These are phyloP conservation scores for Phataginus tetradactyla DNA, from an alignment of 2,797 vertebrate genomes.

Conservation along the genomic window DNA sequence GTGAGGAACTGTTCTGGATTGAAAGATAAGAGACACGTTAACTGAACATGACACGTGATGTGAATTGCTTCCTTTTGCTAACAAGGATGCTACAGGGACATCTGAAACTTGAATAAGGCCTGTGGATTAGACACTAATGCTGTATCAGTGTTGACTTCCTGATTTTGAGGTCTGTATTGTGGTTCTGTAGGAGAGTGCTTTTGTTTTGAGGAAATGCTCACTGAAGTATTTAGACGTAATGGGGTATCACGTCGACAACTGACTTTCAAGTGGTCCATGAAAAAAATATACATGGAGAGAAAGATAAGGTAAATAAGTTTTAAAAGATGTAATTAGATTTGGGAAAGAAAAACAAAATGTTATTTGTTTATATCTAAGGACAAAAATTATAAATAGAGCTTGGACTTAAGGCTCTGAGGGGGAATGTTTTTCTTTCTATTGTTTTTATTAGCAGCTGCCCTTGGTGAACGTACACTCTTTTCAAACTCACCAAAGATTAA, in stretches of 20 bases:
- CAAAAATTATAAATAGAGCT: constrained; percentile 40
- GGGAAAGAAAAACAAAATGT: neutral
- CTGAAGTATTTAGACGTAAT: neutral
- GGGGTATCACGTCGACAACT: neutral
- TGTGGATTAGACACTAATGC: neutral
- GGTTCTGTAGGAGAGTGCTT: neutral
- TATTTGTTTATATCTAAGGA: neutral
- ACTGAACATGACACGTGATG: neutral
- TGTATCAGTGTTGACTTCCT: neutral
- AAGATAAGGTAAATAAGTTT: neutral
- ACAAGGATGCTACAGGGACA: neutral
- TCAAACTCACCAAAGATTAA: neutral
- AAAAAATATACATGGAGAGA: neutral
- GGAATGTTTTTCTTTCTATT: neutral
- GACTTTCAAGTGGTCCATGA: neutral
- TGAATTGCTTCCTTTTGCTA: neutral
- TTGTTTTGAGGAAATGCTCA: neutral
- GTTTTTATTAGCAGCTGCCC: constrained; percentile 5
- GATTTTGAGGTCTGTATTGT: neutral
- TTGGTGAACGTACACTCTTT: neutral
- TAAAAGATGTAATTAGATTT: constrained; percentile 5
- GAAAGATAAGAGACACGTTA: neutral
- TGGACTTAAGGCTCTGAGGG: neutral
- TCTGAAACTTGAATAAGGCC: neutral
- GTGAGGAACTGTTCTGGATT: neutral